These are phyloP conservation scores for Lathamus discolor DNA, from an alignment of 2,113 vertebrate genomes.

Conservation along the genomic window DNA sequence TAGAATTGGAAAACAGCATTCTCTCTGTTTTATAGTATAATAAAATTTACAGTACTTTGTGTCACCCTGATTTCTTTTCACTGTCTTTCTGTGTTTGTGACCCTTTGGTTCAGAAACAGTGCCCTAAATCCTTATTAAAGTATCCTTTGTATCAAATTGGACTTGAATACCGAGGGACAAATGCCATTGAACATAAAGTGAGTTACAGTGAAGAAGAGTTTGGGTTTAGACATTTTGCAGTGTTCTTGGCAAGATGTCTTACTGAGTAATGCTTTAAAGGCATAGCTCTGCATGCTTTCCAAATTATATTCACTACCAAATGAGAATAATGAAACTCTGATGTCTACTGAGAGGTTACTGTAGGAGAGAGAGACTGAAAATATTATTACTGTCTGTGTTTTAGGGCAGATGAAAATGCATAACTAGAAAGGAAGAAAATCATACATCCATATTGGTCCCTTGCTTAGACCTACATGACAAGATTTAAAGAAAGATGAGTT, in stretches of 20 bases:
- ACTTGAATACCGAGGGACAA: background rate
- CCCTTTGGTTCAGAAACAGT: constrained; percentile 13
- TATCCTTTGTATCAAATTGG: background rate
- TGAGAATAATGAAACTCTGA: background rate
- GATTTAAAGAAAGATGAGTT: background rate
- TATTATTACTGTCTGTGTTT: background rate
- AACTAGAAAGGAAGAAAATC: background rate
- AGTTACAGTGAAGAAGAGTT: background rate
- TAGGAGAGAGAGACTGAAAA: background rate
- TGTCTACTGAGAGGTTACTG: background rate
- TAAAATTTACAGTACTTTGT: constrained; percentile 1
- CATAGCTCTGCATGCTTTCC: background rate
- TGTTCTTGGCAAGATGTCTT: background rate
- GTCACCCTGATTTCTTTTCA: constrained; percentile 4
- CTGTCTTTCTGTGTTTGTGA: background rate
- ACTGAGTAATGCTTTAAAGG: background rate
- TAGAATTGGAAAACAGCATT: constrained; percentile 1
- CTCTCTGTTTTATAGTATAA: background rate
- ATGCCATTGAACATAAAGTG: background rate
- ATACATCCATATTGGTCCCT: background rate
- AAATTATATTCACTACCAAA: background rate
- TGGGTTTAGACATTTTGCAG: background rate
- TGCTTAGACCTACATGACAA: background rate
- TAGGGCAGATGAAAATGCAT: background rate
- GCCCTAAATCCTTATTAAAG: constrained; percentile 31